These are phyloP conservation scores for Diplolepis rosae DNA, from an alignment of 2,888 invertebrate genomes.

Conservation along the genomic window DNA sequence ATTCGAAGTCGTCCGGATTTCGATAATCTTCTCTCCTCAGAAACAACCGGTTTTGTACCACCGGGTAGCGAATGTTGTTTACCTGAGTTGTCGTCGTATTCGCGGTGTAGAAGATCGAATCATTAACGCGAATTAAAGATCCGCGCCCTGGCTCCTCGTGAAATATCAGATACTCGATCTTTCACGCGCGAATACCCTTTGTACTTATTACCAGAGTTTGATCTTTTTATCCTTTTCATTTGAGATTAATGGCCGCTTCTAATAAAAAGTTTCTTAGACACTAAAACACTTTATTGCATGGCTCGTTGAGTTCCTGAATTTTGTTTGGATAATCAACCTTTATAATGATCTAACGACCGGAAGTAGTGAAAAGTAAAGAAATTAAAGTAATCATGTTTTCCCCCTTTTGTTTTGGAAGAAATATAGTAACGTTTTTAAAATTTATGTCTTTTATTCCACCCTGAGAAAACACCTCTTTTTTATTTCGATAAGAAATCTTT, in stretches of 20 bases:
- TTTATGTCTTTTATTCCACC: neutral
- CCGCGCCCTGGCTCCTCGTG: slow-evolving; percentile 40
- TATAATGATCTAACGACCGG: neutral
- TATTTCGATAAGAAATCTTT: no score
- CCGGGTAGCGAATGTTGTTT: slow-evolving; percentile 46
- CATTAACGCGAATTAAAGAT: slow-evolving; percentile 61
- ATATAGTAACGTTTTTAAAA: neutral
- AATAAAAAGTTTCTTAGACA: neutral
- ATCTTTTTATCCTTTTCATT: slow-evolving; percentile 34
- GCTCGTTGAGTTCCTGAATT: neutral
- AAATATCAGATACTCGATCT: slow-evolving; percentile 45
- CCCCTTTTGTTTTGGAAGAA: neutral
- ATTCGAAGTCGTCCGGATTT: slow-evolving; percentile 45
- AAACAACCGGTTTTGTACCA: slow-evolving; percentile 45
- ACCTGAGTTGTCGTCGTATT: slow-evolving; percentile 40
- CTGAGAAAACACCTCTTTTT: no score
- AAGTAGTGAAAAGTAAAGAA: neutral
- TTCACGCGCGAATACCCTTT: slow-evolving; percentile 44
- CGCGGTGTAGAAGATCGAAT: slow-evolving; percentile 51
- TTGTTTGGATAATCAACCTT: neutral
- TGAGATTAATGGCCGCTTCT: neutral
- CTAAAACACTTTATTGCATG: neutral
- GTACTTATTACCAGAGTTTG: slow-evolving; percentile 39
- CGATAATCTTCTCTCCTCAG: slow-evolving; percentile 40
- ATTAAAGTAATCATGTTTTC: neutral